Conservation (phyloP, 2,888 invertebrate genomes). For the Eristalis arbustorum region DNA sequence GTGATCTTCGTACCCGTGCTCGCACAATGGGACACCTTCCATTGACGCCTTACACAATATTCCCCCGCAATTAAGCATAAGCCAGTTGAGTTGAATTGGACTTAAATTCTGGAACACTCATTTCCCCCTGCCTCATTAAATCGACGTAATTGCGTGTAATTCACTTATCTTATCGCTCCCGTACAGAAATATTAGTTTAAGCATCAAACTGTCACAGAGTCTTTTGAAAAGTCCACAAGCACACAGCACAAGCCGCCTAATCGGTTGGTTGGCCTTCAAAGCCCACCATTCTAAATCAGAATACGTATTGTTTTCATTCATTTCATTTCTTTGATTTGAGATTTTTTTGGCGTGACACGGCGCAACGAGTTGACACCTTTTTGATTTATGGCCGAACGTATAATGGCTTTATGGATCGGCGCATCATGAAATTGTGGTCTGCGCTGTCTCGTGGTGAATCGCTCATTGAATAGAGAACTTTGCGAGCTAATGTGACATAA, state of each 20-base stretch:
- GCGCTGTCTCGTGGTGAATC: neutral
- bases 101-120: neutral
- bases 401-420: constrained; percentile 10
- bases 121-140: neutral
- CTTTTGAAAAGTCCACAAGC: neutral
- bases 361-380: constrained; percentile 9
- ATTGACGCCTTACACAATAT: neutral
- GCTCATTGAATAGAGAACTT: neutral
- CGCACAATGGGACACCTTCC: neutral
- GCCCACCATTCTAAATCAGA: neutral
- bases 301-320: neutral
- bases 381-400: constrained; percentile 19
- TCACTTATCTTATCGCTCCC: neutral
- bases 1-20: neutral
- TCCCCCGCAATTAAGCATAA: neutral
- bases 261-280: neutral
- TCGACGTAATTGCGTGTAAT: neutral
- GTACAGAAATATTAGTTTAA: neutral
- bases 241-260: neutral
- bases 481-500: neutral
- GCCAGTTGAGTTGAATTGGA: neutral
- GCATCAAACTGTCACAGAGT: neutral
- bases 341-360: neutral
- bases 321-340: neutral
- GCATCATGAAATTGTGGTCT: constrained; percentile 6